Conservation (phyloP, 2,888 invertebrate genomes). For the Ophion ellenae region DNA sequence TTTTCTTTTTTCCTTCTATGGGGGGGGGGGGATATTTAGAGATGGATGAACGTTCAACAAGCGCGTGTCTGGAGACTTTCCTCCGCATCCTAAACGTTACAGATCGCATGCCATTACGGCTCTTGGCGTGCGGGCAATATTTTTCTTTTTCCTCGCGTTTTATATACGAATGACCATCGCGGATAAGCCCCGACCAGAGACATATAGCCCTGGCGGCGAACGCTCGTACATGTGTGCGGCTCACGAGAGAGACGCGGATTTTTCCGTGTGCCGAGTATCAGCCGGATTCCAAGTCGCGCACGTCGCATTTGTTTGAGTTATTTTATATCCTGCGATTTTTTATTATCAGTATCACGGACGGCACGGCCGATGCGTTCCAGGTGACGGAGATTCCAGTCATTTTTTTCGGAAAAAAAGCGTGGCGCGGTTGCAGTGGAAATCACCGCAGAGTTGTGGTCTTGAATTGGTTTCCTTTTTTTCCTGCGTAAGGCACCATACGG, state of each 20-base stretch:
- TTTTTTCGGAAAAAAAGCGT: slow-evolving; percentile 3
- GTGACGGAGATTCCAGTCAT: slow-evolving; percentile 25
- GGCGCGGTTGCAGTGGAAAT: neutral
- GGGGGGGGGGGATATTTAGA: neutral
- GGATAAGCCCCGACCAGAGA: slow-evolving; percentile 80
- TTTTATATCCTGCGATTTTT: slow-evolving; percentile 83
- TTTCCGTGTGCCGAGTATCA: slow-evolving; percentile 45
- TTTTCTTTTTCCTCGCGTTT: slow-evolving; percentile 59
- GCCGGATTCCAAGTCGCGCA: slow-evolving; percentile 50
- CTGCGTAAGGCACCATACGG: too few species aligned
- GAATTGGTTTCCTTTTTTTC: neutral
- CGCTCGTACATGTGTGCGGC: neutral
- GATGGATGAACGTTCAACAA: neutral
- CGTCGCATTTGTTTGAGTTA: slow-evolving; percentile 83
- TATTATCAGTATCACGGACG: slow-evolving; percentile 78
- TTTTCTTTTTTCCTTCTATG: neutral
- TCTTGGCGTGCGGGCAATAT: slow-evolving; percentile 72
- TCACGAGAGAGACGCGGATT: slow-evolving; percentile 21
- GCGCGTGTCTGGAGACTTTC: slow-evolving; percentile 70
- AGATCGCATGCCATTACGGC: slow-evolving; percentile 77
- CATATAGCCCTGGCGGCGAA: slow-evolving; percentile 76
- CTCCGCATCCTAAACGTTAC: slow-evolving; percentile 80
- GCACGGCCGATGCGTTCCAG: neutral
- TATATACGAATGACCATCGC: slow-evolving; percentile 81
- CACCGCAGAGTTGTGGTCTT: neutral